These are phyloP conservation scores for Dasyprocta punctata DNA, from an alignment of 2,113 vertebrate species.

Conservation along the genomic window DNA sequence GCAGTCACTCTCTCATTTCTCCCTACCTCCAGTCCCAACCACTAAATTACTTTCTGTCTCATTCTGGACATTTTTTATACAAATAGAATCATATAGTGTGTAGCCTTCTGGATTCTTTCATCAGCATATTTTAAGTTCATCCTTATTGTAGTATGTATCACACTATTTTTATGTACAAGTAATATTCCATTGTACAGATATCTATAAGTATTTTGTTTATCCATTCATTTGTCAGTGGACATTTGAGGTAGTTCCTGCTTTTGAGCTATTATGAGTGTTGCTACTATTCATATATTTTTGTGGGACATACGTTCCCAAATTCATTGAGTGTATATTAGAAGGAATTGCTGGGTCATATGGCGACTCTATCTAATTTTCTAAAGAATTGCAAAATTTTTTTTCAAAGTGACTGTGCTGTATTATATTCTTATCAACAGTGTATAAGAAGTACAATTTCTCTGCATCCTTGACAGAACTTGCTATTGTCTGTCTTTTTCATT, in stretches of 20 bases:
- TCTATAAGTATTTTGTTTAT: not conserved
- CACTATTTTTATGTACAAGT: not conserved
- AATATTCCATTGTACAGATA: not conserved
- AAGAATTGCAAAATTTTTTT: not conserved
- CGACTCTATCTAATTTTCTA: not conserved
- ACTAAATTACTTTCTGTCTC: not conserved
- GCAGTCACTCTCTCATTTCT: not conserved
- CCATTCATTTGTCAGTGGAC: not conserved
- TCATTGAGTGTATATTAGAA: not conserved
- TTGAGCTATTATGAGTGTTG: not conserved
- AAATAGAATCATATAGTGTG: not conserved
- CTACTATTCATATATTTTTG: not conserved
- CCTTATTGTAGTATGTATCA: not conserved
- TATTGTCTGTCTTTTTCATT: not conserved
- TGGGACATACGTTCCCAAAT: not conserved
- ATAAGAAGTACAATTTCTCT: not conserved
- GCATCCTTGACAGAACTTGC: not conserved
- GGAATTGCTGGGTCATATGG: not conserved
- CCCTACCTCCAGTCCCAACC: not conserved
- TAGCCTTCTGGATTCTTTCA: not conserved
- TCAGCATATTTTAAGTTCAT: not conserved
- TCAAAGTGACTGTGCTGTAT: not conserved
- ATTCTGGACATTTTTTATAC: not conserved
- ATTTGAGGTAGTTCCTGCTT: not conserved
- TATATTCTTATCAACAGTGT: not conserved